Conservation (phyloP, 2,113 vertebrate genomes). For the Dasyprocta punctata region DNA sequence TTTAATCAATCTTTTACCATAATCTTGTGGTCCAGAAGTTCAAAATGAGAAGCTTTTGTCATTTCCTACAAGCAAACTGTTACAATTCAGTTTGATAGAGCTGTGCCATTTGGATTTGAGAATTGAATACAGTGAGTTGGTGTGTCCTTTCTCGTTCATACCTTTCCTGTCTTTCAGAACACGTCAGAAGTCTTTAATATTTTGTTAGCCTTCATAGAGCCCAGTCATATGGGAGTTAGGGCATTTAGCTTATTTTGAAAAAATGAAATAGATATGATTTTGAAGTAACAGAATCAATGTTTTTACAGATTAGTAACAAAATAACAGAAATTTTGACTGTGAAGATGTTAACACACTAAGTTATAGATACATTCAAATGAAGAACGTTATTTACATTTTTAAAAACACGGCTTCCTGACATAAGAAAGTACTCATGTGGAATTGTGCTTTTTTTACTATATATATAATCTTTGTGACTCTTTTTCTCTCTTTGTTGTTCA, state of each 20-base stretch:
- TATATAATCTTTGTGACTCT: background rate
- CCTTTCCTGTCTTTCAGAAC: background rate
- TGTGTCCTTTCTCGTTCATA: background rate
- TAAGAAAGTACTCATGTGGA: background rate
- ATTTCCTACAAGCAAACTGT: background rate
- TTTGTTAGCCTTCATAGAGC: background rate
- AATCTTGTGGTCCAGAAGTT: background rate
- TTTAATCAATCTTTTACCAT: background rate
- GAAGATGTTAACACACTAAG: background rate
- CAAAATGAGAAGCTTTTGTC: background rate
- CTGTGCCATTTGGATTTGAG: background rate
- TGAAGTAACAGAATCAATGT: background rate
- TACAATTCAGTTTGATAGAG: background rate
- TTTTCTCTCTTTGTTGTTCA: background rate
- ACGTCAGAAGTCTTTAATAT: background rate
- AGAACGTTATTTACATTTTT: background rate
- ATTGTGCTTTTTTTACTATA: background rate
- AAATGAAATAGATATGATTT: background rate
- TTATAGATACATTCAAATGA: background rate
- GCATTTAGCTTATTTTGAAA: slow-evolving; percentile 10
- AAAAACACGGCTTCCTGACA: background rate
- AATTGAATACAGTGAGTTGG: background rate
- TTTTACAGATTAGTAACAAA: background rate
- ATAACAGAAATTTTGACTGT: slow-evolving; percentile 13
- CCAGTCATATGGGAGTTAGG: background rate